Conservation (phyloP, 2,797 vertebrate species). For the Myripristis jacobus region DNA sequence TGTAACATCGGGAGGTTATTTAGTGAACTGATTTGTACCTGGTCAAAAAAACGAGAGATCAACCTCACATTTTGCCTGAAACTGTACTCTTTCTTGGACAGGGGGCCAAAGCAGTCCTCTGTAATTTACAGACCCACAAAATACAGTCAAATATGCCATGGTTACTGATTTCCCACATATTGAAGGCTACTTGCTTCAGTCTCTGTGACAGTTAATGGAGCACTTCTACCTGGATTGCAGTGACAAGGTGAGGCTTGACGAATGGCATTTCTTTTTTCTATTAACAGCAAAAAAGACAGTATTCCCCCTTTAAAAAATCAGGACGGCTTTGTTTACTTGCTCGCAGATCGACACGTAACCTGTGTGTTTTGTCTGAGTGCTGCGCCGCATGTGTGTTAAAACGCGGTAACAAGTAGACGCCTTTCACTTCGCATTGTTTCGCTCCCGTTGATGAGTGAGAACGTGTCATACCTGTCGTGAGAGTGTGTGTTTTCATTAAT, state of each 20-base stretch:
- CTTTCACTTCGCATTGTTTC: conserved; percentile 17
- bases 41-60: background rate
- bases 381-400: background rate
- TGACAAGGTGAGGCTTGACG: background rate
- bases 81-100: background rate
- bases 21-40: background rate
- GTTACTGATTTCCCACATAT: background rate
- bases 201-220: conserved; percentile 1
- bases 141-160: background rate
- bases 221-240: conserved; percentile 7
- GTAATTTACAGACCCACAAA: background rate
- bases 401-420: conserved; percentile 1
- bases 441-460: conserved; percentile 6
- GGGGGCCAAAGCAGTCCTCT: background rate
- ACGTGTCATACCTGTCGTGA: conserved; percentile 28
- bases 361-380: background rate
- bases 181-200: background rate
- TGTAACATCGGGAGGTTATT: conserved; percentile 6
- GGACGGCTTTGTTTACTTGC: background rate
- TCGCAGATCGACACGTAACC: background rate
- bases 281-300: background rate
- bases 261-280: background rate
- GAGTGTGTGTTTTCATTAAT: conserved; percentile 9
- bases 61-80: background rate
- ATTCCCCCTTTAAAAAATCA: background rate